A percentile compares a stretch with the other conserved stretches of the same genome.
Evolutionary conservation across 2,888 invertebrate species (phyloP).

Genomic region (Malthinus seriepunctatus): DNA sequence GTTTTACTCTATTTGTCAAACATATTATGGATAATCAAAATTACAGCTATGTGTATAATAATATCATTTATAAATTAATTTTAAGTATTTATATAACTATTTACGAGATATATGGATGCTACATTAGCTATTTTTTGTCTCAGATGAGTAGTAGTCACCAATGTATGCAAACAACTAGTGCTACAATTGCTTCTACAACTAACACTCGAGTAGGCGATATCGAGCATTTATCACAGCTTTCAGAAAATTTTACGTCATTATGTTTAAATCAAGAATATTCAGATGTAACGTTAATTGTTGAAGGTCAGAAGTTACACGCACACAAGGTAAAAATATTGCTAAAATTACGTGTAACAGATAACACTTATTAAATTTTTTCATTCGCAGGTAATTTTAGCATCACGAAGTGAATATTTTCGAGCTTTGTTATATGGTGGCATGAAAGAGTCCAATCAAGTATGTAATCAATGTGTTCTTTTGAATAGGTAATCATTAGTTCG

Average conservation of each 20-base stretch:
- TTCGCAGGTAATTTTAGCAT: constrained; percentile 80
- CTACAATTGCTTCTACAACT: constrained; percentile 37
- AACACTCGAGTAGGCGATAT: constrained; percentile 60
- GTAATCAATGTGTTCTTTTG: neutral
- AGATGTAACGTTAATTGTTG: constrained; percentile 87
- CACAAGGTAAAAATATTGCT: constrained; percentile 61
- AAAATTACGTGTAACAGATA: too few relatives aligned
- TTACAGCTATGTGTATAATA: neutral
- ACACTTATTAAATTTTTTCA: constrained; percentile 19
- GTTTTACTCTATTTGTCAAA: constrained; percentile 1
- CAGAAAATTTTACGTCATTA: constrained; percentile 83
- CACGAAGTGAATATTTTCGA: constrained; percentile 94
- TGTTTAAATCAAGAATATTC: constrained; percentile 88
- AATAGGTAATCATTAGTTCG: neutral
- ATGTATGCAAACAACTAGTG: constrained; percentile 43
- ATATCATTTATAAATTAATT: neutral
- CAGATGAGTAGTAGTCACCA: constrained; percentile 51
- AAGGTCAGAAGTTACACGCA: constrained; percentile 69
- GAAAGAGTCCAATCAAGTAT: constrained; percentile 69
- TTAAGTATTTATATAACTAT: neutral
- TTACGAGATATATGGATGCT: neutral
- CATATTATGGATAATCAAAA: constrained; percentile 1
- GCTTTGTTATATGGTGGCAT: constrained; percentile 81
- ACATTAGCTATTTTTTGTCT: neutral
- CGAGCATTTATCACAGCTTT: constrained; percentile 72